Percentiles rank a stretch among this genome's conserved stretches.
Evolutionary conservation across 2,888 invertebrate species (phyloP).

Genomic region (Folsomia candida): DNA sequence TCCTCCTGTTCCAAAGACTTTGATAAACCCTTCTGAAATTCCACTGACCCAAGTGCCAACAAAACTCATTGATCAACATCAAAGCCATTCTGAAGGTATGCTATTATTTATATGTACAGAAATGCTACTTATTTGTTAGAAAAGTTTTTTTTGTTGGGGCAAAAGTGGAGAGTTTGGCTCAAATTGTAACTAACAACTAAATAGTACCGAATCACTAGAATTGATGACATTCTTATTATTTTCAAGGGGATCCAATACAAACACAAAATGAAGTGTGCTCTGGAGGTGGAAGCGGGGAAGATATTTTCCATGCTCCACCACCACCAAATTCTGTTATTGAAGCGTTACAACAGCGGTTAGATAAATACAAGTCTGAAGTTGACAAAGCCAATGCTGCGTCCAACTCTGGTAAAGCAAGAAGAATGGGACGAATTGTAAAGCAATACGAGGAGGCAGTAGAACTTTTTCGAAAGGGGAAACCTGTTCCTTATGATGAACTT

Average conservation of each 20-base stretch:
- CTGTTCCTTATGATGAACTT: conserved; percentile 74
- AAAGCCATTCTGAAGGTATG: neutral
- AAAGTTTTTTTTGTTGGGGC: too few relatives aligned
- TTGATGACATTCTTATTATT: too few relatives aligned
- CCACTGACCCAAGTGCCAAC: neutral
- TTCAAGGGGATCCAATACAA: too few relatives aligned
- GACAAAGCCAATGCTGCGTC: conserved; percentile 70
- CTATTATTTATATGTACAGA: too few relatives aligned
- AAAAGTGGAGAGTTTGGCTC: too few relatives aligned
- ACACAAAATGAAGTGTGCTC: too few relatives aligned
- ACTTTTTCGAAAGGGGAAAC: conserved; percentile 70
- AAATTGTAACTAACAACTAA: too few relatives aligned
- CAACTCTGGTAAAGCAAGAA: conserved; percentile 79
- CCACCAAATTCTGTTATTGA: conserved; percentile 62
- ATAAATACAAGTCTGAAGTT: conserved; percentile 73
- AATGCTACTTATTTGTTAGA: conserved; percentile 3
- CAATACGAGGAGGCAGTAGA: conserved; percentile 87
- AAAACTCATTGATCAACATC: neutral
- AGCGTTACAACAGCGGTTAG: conserved; percentile 77
- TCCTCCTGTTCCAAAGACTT: conserved; percentile 18
- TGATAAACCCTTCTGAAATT: neutral
- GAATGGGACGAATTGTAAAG: conserved; percentile 87
- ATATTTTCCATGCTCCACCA: conserved; percentile 54
- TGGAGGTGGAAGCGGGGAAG: conserved; percentile 3
- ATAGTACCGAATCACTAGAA: too few relatives aligned